A percentile compares a stretch with the other conserved stretches of the same genome.
Conservation (phyloP, 37 sponge, comb jelly and placozoan genomes). For the Theonella swinhoei region DNA sequence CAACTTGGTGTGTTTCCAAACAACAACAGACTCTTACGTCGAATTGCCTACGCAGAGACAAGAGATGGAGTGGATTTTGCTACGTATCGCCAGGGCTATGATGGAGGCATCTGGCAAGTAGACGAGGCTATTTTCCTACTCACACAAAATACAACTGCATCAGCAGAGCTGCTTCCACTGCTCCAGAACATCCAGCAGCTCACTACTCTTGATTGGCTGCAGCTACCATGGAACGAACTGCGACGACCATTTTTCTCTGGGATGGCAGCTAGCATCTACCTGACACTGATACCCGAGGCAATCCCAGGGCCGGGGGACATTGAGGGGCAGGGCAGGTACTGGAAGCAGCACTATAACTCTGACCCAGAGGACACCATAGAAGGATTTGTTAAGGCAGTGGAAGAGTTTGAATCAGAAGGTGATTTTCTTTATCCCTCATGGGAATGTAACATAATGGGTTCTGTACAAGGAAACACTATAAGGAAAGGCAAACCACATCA, state of each 20-base stretch:
- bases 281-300: not conserved
- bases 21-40: constrained; percentile 37
- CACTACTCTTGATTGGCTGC: constrained; percentile 21
- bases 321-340: constrained; percentile 14
- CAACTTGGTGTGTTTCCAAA: constrained; percentile 19
- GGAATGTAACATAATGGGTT: no score
- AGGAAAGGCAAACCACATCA: no score
- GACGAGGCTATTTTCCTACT: constrained; percentile 24
- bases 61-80: constrained; percentile 33
- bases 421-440: not conserved
- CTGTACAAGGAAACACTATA: no score
- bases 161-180: constrained; percentile 12
- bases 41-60: constrained; percentile 46
- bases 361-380: constrained; percentile 23
- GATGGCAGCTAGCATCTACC: constrained; percentile 37
- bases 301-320: constrained; percentile 29
- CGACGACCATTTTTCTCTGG: constrained; percentile 36
- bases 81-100: constrained; percentile 37
- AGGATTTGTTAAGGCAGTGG: not conserved
- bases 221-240: constrained; percentile 9
- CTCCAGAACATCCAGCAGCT: not conserved
- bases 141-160: not conserved
- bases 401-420: constrained; percentile 41
- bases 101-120: constrained; percentile 56
- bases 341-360: constrained; percentile 21